Percentiles rank a stretch among this genome's conserved stretches.
Evolutionary conservation across 2,797 vertebrate genomes (phyloP).

Genomic region (Sebastes cheni): DNA sequence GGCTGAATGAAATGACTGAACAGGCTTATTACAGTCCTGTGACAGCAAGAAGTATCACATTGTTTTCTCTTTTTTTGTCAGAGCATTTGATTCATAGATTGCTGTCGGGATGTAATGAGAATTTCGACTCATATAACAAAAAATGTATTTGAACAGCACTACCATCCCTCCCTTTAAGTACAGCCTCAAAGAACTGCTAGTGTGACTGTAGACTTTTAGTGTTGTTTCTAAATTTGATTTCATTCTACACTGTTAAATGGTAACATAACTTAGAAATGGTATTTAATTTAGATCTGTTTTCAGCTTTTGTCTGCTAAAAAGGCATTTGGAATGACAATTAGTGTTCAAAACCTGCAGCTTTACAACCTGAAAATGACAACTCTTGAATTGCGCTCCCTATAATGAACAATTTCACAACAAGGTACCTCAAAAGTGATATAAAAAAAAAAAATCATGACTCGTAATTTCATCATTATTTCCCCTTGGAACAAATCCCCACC

Average conservation of each 20-base stretch:
- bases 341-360: background rate
- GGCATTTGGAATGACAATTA: background rate
- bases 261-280: background rate
- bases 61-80: too few relatives aligned
- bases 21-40: too few relatives aligned
- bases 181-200: background rate
- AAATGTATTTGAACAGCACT: too few relatives aligned
- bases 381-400: background rate
- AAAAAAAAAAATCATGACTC: background rate
- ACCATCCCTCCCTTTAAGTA: background rate
- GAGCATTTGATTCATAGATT: too few relatives aligned
- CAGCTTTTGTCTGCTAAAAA: background rate
- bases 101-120: too few relatives aligned
- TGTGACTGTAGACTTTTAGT: background rate
- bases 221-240: background rate
- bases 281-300: background rate
- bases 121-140: too few relatives aligned
- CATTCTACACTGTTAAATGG: background rate
- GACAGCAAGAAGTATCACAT: too few relatives aligned
- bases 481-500: background rate
- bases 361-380: background rate
- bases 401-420: slow-evolving; percentile 1
- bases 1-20: too few relatives aligned
- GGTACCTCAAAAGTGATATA: background rate
- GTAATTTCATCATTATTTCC: slow-evolving; percentile 1